These are phyloP conservation scores for Apus apus DNA, from an alignment of 2,113 vertebrate genomes.

Conservation along the genomic window DNA sequence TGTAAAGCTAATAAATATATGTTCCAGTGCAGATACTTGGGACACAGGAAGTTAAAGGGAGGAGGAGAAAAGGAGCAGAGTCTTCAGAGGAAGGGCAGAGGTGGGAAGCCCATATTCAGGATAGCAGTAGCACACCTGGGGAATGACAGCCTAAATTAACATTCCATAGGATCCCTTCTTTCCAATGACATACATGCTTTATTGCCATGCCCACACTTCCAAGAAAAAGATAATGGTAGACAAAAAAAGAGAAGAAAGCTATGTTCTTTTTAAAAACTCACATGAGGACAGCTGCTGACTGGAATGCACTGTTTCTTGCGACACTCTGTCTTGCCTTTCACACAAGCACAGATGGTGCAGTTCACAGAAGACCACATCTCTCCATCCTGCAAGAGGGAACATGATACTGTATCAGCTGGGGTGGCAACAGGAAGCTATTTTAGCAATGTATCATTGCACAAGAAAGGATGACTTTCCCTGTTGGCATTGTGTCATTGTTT, in stretches of 20 bases:
- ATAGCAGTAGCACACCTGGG: neutral
- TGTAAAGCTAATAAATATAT: neutral
- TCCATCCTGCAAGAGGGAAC: conserved; percentile 84
- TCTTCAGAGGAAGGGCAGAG: neutral
- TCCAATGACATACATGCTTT: neutral
- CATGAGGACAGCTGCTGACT: conserved; percentile 92
- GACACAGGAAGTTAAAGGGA: neutral
- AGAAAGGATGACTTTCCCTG: conserved; percentile 26
- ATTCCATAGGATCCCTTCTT: neutral
- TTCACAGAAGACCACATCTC: conserved; percentile 98
- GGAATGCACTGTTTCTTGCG: conserved; percentile 92
- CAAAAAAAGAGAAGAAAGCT: neutral
- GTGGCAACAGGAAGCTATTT: conserved; percentile 34
- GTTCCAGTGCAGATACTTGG: neutral
- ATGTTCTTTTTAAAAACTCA: conserved; percentile 71
- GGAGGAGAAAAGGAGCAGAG: neutral
- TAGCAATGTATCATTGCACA: conserved; percentile 19
- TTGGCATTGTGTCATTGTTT: conserved; percentile 22
- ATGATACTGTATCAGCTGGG: conserved; percentile 50
- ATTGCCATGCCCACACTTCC: neutral
- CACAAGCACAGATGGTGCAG: conserved; percentile 93
- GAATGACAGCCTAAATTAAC: neutral
- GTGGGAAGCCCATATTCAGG: neutral
- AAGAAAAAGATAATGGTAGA: neutral
- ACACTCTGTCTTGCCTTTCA: conserved; percentile 89